Conservation (phyloP, 2,797 vertebrate species). For the Apogon talboti region DNA sequence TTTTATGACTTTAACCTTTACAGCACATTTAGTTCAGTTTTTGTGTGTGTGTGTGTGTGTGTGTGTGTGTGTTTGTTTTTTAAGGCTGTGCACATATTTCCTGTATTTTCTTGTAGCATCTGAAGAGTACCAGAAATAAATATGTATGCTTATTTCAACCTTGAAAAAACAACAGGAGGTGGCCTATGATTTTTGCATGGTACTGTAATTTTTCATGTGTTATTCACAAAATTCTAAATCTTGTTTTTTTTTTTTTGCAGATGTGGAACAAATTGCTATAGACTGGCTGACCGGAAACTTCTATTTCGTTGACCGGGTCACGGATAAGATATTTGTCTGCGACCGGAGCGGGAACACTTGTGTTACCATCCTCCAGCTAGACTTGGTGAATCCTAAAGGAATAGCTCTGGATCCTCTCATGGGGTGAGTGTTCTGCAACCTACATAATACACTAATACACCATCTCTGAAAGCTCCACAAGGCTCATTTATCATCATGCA, state of each 20-base stretch:
- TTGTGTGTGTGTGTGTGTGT: too few relatives aligned
- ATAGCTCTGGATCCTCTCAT: constrained; percentile 92
- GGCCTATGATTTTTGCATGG: too few relatives aligned
- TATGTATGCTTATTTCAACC: too few relatives aligned
- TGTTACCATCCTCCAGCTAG: constrained; percentile 90
- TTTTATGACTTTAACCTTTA: too few relatives aligned
- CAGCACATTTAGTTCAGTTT: too few relatives aligned
- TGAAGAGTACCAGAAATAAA: too few relatives aligned
- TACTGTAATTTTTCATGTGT: too few relatives aligned
- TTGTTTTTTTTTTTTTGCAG: constrained; percentile 70
- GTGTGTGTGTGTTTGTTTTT: too few relatives aligned
- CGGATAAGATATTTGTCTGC: constrained; percentile 91
- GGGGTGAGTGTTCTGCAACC: constrained; percentile 86
- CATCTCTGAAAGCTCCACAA: constrained; percentile 15
- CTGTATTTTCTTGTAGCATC: too few relatives aligned
- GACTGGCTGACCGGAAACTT: constrained; percentile 96
- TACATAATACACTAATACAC: constrained; percentile 16
- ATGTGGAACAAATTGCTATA: constrained; percentile 92
- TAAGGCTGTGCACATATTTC: too few relatives aligned
- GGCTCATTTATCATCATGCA: constrained; percentile 32
- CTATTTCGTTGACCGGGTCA: constrained; percentile 91
- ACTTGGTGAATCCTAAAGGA: constrained; percentile 92
- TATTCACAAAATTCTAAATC: too few relatives aligned
- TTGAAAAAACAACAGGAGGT: too few relatives aligned
- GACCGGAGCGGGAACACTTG: constrained; percentile 88